These are phyloP conservation scores for Equus quagga DNA, from an alignment of 2,113 vertebrate genomes.

Conservation along the genomic window DNA sequence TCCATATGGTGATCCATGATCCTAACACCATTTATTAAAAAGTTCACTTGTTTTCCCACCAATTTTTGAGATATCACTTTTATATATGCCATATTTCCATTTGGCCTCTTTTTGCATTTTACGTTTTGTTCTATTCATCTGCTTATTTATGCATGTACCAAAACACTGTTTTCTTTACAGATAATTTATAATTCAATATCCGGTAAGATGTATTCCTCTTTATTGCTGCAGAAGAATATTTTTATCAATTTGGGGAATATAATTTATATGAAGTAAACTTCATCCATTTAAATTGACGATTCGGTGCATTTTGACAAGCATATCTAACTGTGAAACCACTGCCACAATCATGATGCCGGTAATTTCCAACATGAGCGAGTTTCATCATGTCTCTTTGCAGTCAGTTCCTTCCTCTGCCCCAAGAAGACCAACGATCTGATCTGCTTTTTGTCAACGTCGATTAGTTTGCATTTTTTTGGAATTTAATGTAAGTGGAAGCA, in stretches of 20 bases:
- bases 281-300: not conserved
- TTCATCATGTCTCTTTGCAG: not conserved
- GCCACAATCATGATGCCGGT: not conserved
- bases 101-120: not conserved
- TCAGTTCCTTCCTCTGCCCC: not conserved
- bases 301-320: not conserved
- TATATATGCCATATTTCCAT: not conserved
- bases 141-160: not conserved
- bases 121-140: not conserved
- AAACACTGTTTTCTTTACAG: not conserved
- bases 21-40: conserved; percentile 1
- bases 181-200: not conserved
- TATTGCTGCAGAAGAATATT: not conserved
- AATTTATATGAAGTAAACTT: not conserved
- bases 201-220: not conserved
- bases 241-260: not conserved
- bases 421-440: not conserved
- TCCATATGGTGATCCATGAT: conserved; percentile 3
- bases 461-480: not conserved
- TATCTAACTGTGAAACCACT: not conserved
- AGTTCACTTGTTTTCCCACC: not conserved
- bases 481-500: not conserved
- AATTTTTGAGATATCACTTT: conserved; percentile 20
- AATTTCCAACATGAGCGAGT: not conserved
- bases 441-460: not conserved